These are phyloP conservation scores for Macropis europaea DNA, from an alignment of 2,888 invertebrate species.

Conservation along the genomic window DNA sequence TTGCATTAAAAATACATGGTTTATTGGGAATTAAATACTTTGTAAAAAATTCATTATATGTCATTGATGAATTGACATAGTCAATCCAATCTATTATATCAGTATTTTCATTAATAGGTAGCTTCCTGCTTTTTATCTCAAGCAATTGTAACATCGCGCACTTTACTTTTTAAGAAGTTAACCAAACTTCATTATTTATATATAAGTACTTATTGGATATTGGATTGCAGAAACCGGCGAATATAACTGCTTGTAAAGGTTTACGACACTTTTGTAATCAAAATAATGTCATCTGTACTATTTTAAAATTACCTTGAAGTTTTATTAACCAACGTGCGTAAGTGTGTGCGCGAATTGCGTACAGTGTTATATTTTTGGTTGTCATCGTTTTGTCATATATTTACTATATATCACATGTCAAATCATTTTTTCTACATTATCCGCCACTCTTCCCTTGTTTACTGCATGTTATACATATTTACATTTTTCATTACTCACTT, in stretches of 20 bases:
- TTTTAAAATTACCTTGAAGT: conserved; percentile 46
- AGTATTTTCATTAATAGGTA: conserved; percentile 7
- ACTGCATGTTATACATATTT: too few species aligned
- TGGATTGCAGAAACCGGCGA: conserved; percentile 9
- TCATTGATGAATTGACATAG: conserved; percentile 43
- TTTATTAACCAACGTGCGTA: conserved; percentile 14
- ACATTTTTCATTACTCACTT: too few species aligned
- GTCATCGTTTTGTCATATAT: neutral
- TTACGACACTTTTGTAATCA: conserved; percentile 27
- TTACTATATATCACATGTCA: neutral
- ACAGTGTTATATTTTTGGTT: conserved; percentile 11
- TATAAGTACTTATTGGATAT: neutral
- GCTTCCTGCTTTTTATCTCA: conserved; percentile 40
- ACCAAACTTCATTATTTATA: conserved; percentile 15
- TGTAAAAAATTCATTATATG: conserved; percentile 74
- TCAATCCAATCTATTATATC: conserved; percentile 26
- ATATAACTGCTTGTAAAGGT: conserved; percentile 18
- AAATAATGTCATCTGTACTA: conserved; percentile 27
- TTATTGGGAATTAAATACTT: conserved; percentile 79
- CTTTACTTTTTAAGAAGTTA: conserved; percentile 9
- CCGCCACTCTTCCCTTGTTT: neutral
- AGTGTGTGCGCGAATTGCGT: neutral
- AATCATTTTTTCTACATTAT: neutral
- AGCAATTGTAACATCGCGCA: conserved; percentile 47
- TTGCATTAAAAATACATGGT: conserved; percentile 85